Evolutionary conservation across 1,140 invertebrate genomes (phyloP), one percentile per base, ranked within the genome.

Genomic region (Rhyzopertha dominica): DNA sequence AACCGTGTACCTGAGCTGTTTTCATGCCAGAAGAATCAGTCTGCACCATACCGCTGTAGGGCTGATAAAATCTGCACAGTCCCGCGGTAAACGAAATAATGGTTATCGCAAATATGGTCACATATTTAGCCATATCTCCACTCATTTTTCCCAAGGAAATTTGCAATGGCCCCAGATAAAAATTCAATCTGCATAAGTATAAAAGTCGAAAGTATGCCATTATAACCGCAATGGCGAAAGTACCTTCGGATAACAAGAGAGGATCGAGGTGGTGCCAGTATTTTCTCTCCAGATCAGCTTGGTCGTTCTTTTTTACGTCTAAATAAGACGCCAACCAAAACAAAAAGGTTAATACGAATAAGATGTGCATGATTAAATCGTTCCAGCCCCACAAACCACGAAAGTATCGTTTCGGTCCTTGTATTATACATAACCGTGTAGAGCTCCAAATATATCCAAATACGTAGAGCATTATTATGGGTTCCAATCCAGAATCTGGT

Each of bases 191-290:
- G 35, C 70, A 77, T 34, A 78, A 65, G 37, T 75, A 69, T 47
- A 80, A 56, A 2, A 82, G 55, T 51, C 72, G 71, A 36, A 76
- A 71, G 48, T 68, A 84, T 20, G 81, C 78, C 71, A 87, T 81
- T 36, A 87, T 82, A 26, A 82, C 82, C 5, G 81, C 84, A 2
- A 84, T 63, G 7, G 81, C 79, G 61, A 85, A 86, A 16, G 83
- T 70, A 12, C 81, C 81, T 65, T 87, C 84, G 5, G 79, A 77
- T 4, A 87, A 73, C 13, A 87, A 65, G 8, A 81, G 78, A 4
- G 84, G 81, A 63, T 87, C 82, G 39, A 77, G 72, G 37, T 75
- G 71, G 52, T 81, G 71, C 85, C 84, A 87, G 47, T 79, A 76
- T 54, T 82, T 80, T 25, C 83, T 65, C 52, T 79, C 73, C 48